Evolutionary conservation across 2,888 invertebrate species (phyloP), one percentile per base, ranked within the genome.

Genomic region (Heliconius sara): DNA sequence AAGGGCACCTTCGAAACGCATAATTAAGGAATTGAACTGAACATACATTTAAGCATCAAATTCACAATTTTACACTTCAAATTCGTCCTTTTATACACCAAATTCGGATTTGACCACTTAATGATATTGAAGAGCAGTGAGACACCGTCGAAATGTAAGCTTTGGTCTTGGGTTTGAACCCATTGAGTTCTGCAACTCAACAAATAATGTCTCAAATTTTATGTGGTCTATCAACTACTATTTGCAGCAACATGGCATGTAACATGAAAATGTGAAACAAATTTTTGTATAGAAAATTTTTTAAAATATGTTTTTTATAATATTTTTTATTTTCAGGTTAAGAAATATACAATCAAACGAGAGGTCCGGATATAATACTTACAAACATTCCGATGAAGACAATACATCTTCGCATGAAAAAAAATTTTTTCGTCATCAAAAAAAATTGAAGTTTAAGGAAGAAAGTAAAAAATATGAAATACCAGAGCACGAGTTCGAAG

Each of bases 401-500:
- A 75, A 52, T 52, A 22, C 25, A 25, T 2, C 60, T 22, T 34
- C 47, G 25, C 63, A 70, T 57, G 68, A 74, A 34, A 93, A 92
- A 86, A 94, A 92, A 83, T 91, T 91, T 92, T 92, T 92, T 92
- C 95, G 94, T 82, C 94, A 94, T 83, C 92, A 94, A 84, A 94
- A 91, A 77, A 92, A 91, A 67, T 67, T 78, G 66, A 84, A 63
- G 87, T 89, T 77, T 87, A 84, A 7, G 67, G 86, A 80, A 7
- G 87, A 86, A 68, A 87, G 88, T 22, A 89, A 85, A 78, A 91
- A 88, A 79, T 88, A 91, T 83, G 94, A 95, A 83, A 89, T 95
- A 80, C 96, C 96, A 0, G 95, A 95, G 82, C 96, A 96, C 81
- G 96, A 96, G 80, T 96, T 96, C 79, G 96, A 96, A 88, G 95